Percentiles rank a stretch among this genome's conserved stretches.
Conservation (phyloP, 2,797 vertebrate genomes). For the Passerculus sandwichensis region DNA sequence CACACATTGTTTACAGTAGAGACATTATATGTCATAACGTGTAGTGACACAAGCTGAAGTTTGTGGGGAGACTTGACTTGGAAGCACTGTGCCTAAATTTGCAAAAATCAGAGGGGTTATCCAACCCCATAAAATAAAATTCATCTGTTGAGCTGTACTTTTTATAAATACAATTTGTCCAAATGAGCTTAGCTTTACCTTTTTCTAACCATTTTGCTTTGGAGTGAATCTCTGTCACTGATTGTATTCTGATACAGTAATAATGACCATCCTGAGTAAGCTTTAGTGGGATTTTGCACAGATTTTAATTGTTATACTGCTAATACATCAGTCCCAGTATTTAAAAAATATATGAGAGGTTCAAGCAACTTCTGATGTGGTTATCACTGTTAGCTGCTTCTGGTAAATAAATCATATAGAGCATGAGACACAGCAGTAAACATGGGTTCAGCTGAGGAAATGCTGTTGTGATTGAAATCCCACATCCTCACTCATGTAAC, state of each 20-base stretch:
- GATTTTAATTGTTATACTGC: neutral
- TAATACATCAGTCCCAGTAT: neutral
- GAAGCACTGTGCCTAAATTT: neutral
- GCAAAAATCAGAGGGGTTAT: neutral
- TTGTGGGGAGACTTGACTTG: neutral
- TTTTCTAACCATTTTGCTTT: neutral
- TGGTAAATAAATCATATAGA: neutral
- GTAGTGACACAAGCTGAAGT: neutral
- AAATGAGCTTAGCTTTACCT: neutral
- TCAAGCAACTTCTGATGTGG: neutral
- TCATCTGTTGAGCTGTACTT: neutral
- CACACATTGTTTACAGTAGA: neutral
- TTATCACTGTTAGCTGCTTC: neutral
- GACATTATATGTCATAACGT: neutral
- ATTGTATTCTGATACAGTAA: neutral
- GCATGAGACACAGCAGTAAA: neutral
- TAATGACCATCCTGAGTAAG: neutral
- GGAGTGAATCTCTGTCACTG: neutral
- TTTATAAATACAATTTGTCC: neutral
- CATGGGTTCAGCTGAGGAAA: neutral
- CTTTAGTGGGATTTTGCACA: neutral
- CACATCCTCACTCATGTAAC: neutral
- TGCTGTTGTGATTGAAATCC: neutral
- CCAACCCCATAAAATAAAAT: neutral
- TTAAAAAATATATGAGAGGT: neutral